A percentile compares a stretch with the other conserved stretches of the same genome.
Evolutionary conservation across 2,113 vertebrate genomes (phyloP).

Genomic region (Caranx ignobilis): DNA sequence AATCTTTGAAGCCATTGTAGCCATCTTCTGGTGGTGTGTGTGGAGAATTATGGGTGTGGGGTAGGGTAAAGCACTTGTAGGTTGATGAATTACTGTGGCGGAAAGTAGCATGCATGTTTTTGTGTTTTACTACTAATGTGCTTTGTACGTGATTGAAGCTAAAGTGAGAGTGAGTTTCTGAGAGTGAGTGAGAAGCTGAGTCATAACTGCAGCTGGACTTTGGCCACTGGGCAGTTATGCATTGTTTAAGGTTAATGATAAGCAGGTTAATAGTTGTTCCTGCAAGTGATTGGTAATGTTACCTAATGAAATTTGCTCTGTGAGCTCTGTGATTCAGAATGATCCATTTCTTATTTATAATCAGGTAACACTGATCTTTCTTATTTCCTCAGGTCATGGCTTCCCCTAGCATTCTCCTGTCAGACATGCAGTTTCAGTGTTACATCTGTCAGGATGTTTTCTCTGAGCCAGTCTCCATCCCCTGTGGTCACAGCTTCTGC

Average conservation of each 20-base stretch:
- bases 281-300: neutral
- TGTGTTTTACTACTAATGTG: neutral
- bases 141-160: slow-evolving; percentile 8
- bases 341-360: neutral
- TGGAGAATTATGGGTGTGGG: neutral
- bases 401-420: slow-evolving; percentile 42
- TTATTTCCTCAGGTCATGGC: slow-evolving; percentile 62
- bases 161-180: neutral
- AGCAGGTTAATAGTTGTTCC: neutral
- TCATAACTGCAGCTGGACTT: slow-evolving; percentile 55
- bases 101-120: neutral
- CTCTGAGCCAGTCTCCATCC: slow-evolving; percentile 76
- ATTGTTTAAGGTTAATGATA: slow-evolving; percentile 36
- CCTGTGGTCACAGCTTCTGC: slow-evolving; percentile 84
- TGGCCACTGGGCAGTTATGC: slow-evolving; percentile 35
- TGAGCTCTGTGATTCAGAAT: slow-evolving; percentile 8
- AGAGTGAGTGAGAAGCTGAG: neutral
- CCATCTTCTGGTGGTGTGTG: neutral
- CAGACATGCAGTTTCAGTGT: slow-evolving; percentile 76
- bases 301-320: neutral
- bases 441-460: slow-evolving; percentile 77
- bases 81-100: neutral
- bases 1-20: slow-evolving; percentile 1
- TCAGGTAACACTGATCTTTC: neutral
- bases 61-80: neutral